Conservation (phyloP, 2,888 invertebrate genomes). For the Drosophila paucipuncta region DNA sequence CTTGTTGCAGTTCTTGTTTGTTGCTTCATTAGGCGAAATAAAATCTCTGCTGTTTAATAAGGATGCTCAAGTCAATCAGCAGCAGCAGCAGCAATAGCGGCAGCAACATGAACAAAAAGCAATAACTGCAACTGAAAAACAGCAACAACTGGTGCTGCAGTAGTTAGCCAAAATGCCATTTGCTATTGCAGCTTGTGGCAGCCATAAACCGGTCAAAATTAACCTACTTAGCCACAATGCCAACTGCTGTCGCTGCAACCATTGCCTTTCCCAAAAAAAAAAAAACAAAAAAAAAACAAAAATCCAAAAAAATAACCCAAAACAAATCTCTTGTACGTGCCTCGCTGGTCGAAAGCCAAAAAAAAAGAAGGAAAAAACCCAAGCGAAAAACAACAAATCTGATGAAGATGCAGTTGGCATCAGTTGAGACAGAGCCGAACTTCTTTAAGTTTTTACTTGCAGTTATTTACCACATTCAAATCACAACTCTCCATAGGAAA, state of each 20-base stretch:
- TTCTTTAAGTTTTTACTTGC: conserved; percentile 4
- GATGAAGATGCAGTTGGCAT: conserved; percentile 35
- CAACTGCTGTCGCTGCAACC: conserved; percentile 51
- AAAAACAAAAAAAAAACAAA: conserved; percentile 8
- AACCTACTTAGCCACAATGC: conserved; percentile 74
- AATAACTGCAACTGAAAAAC: conserved; percentile 34
- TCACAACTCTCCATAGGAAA: conserved; percentile 3
- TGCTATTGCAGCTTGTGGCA: conserved; percentile 39
- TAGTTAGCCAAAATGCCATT: conserved; percentile 68
- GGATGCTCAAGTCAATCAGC: conserved; percentile 71
- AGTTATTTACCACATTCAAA: conserved; percentile 23
- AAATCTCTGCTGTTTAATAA: conserved; percentile 63
- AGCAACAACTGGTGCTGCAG: conserved; percentile 23
- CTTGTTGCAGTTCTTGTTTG: conserved; percentile 37
- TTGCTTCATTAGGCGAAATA: conserved; percentile 71
- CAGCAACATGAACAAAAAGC: conserved; percentile 19
- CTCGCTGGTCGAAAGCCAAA: conserved; percentile 10
- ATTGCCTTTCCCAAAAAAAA: conserved; percentile 29
- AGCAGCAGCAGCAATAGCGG: conserved; percentile 23
- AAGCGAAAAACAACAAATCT: neutral
- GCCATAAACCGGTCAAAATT: conserved; percentile 81
- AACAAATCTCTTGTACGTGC: conserved; percentile 71
- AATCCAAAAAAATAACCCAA: conserved; percentile 20
- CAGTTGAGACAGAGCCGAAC: conserved; percentile 1
- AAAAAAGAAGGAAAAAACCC: neutral